Evolutionary conservation across 2,888 invertebrate species (phyloP).

Genomic region (Polylopha cassiicola): DNA sequence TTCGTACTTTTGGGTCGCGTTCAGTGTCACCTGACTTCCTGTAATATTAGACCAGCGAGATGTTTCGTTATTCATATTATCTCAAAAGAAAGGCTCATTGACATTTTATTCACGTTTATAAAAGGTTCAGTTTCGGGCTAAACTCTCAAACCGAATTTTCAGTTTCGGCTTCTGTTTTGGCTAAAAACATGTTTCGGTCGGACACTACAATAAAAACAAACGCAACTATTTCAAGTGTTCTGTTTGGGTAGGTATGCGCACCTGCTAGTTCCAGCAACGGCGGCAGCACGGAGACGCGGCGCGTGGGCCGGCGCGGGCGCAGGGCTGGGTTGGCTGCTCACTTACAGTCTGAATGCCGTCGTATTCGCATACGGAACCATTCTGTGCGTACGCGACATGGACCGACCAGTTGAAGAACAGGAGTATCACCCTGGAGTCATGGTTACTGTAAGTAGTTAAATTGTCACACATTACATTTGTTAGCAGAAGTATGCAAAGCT

Average conservation of each 20-base stretch:
- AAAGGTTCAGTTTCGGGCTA: too few relatives aligned
- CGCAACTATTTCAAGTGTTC: background rate
- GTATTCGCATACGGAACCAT: conserved; percentile 87
- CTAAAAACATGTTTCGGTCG: too few relatives aligned
- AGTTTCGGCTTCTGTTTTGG: too few relatives aligned
- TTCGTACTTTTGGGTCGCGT: too few relatives aligned
- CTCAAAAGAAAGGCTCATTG: too few relatives aligned
- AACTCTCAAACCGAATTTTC: too few relatives aligned
- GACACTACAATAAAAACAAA: background rate
- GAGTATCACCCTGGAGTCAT: conserved; percentile 82
- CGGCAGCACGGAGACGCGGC: conserved; percentile 78
- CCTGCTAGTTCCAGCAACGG: conserved; percentile 73
- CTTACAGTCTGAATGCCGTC: conserved; percentile 83
- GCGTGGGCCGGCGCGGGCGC: conserved; percentile 81
- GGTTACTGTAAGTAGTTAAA: conserved; percentile 77
- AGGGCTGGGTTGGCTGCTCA: conserved; percentile 84
- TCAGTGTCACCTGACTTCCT: too few relatives aligned
- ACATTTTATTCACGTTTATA: too few relatives aligned
- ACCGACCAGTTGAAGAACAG: conserved; percentile 71
- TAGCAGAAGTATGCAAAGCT: too few relatives aligned
- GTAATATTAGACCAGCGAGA: too few relatives aligned
- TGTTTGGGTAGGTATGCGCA: conserved; percentile 53
- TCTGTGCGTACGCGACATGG: conserved; percentile 80
- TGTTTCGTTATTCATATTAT: too few relatives aligned
- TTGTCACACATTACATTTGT: background rate